Conservation (phyloP, 2,113 vertebrate species). For the Neogobius melanostomus region DNA sequence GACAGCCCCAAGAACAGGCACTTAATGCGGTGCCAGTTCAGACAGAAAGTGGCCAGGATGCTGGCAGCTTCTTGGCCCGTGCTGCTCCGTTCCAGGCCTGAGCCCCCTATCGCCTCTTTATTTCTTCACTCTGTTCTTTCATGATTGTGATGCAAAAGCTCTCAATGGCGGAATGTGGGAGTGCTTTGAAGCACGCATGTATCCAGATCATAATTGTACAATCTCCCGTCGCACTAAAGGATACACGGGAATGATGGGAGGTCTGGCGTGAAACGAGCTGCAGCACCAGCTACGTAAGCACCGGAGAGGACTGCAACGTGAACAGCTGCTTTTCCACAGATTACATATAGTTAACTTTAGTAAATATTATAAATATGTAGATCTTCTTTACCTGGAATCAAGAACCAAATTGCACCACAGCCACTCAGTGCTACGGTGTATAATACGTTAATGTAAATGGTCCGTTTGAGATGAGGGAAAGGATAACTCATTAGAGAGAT, state of each 20-base stretch:
- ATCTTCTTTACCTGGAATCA: not conserved
- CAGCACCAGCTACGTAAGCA: conserved; percentile 30
- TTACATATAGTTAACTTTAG: not conserved
- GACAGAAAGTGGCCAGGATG: conserved; percentile 74
- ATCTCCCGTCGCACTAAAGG: conserved; percentile 32
- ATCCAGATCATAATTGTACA: conserved; percentile 54
- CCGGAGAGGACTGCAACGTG: conserved; percentile 20
- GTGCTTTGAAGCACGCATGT: conserved; percentile 64
- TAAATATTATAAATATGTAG: not conserved
- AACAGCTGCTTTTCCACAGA: conserved; percentile 45
- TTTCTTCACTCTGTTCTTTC: conserved; percentile 54
- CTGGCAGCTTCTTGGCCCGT: conserved; percentile 82
- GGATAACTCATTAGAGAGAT: conserved; percentile 61
- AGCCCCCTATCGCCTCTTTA: conserved; percentile 56
- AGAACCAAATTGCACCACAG: conserved; percentile 59
- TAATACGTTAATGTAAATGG: conserved; percentile 36
- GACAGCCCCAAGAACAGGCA: conserved; percentile 77
- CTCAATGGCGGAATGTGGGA: conserved; percentile 65
- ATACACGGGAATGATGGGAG: conserved; percentile 11
- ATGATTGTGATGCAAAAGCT: conserved; percentile 76
- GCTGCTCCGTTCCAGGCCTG: conserved; percentile 62
- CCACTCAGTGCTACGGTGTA: conserved; percentile 64
- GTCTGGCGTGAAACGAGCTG: conserved; percentile 29
- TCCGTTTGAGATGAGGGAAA: conserved; percentile 44
- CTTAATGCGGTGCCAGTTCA: conserved; percentile 78